phyloP scores from a whole-genome alignment of 1,140 invertebrate genomes.

The Polyergus mexicanus region DNA sequence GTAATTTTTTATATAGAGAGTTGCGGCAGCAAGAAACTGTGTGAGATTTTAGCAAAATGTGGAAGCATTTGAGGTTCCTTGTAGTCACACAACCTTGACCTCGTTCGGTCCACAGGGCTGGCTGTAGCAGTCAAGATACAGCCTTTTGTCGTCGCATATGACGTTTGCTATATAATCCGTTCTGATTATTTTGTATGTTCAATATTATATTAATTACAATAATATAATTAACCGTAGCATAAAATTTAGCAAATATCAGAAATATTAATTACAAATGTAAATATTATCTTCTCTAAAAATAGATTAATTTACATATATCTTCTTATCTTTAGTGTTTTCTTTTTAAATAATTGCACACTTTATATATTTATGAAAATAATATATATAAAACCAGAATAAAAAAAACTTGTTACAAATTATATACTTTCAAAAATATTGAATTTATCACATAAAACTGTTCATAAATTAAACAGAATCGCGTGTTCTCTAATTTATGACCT shows the following conservation, averaged over 20 bases:
- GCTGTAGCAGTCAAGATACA: conserved; percentile 52
- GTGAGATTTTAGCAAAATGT: conserved; percentile 63
- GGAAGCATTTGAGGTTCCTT: conserved; percentile 76
- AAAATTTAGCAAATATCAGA: neutral
- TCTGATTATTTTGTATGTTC: neutral
- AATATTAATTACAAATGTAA: neutral
- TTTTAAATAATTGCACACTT: neutral
- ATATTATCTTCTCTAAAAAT: neutral
- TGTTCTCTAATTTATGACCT: neutral
- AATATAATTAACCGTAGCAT: neutral
- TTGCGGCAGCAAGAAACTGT: conserved; percentile 8
- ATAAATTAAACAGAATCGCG: neutral
- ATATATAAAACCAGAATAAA: neutral
- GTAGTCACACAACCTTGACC: conserved; percentile 71
- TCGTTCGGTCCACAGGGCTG: conserved; percentile 57
- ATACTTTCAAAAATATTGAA: conserved; percentile 26
- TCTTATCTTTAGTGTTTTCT: neutral
- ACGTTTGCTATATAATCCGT: conserved; percentile 28
- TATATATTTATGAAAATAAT: conserved; percentile 10
- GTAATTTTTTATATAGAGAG: neutral
- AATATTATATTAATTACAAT: neutral
- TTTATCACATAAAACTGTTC: conserved; percentile 25
- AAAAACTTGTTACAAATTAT: conserved; percentile 11
- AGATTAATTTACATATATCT: neutral
- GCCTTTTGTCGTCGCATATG: conserved; percentile 58